Evolutionary conservation across 1,140 invertebrate genomes (phyloP), one percentile per base, ranked within the genome.

Genomic region (Aphidius ervi): DNA sequence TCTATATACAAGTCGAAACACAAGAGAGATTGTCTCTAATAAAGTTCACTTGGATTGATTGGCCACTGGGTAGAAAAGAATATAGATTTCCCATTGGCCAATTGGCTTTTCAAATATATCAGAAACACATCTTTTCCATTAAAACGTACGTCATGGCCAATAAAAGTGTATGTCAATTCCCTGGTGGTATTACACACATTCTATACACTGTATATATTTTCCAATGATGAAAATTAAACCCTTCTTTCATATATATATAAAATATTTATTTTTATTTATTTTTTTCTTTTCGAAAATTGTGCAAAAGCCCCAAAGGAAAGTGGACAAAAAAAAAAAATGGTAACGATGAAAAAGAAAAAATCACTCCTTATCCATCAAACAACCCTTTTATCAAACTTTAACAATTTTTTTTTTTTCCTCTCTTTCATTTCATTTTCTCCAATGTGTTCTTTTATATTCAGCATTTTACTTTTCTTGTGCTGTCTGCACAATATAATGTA

Each of bases 71-170:
- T 31, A 31, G 4, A 31, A 31, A 31, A 31, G 23, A 31, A 31
- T 31, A 31, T 31, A 31, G 23, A 31, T 31, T 59, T 46, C 37
- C 46, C 57, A 45, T 43, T 49, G 58, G 45, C n/a, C 49, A 54
- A 62, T 62, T 62, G 60, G 16, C 42, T 37, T 31, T 31, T 46
- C 40, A 48, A 31, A 52, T 46, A 57, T 59, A 62, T 63, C 57
- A 45, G 59, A 66, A 61, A 66, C 64, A 66, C 59, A 61, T 63
- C 43, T 66, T 63, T 63, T 66, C 64, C 64, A 66, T 66, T 66
- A 66, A 55, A 66, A 49, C 46, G 48, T 58, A 31, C 23, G 62
- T 60, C 61, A 49, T 9, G 55, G 42, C 62, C 58, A 63, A 66
- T 61, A 41, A 53, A 39, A 58, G 6, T 52, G 42, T 42, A 39